These are phyloP conservation scores for Pteria penguin DNA, from an alignment of 2,888 invertebrate species.

Conservation along the genomic window DNA sequence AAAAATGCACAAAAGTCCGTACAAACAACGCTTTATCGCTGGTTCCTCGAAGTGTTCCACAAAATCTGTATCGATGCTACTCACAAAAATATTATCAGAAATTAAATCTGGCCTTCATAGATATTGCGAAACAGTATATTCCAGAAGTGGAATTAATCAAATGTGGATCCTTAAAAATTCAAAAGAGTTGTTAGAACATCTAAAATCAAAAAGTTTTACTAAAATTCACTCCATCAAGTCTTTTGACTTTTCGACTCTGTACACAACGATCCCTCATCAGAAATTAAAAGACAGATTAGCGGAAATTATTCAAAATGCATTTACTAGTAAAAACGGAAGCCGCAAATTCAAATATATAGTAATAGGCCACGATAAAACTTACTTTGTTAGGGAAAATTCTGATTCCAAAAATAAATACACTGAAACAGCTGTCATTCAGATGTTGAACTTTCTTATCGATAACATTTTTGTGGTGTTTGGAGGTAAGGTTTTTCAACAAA, in stretches of 20 bases:
- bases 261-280: not conserved
- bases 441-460: not conserved
- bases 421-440: not conserved
- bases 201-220: not conserved
- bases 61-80: not conserved
- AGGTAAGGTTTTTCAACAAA: not conserved
- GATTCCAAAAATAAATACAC: not conserved
- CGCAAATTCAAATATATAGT: not conserved
- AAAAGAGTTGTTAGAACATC: not conserved
- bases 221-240: not conserved
- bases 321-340: not conserved
- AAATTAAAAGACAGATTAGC: not conserved
- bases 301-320: not conserved
- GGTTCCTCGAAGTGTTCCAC: too few species aligned
- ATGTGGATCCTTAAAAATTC: not conserved
- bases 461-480: not conserved
- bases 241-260: not conserved
- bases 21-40: too few species aligned
- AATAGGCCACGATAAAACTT: not conserved
- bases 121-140: not conserved
- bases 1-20: too few species aligned
- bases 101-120: not conserved
- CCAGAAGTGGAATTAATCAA: not conserved
- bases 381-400: not conserved
- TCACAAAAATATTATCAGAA: not conserved